Evolutionary conservation across 1,140 invertebrate genomes (phyloP), one percentile per base, ranked within the genome.

Genomic region (Calliphora vicina): DNA sequence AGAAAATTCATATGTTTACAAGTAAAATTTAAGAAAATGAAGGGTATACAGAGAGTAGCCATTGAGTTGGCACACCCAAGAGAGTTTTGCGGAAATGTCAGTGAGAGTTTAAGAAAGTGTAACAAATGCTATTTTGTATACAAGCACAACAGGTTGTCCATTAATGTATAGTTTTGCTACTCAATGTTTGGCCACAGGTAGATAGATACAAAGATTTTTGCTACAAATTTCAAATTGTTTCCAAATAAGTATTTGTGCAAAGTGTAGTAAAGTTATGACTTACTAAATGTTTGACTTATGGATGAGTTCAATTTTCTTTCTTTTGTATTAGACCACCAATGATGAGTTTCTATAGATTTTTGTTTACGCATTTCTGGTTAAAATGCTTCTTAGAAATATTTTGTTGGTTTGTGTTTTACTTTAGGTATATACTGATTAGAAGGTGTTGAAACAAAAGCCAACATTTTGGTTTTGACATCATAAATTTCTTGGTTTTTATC

Each of bases 91-190:
- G 35, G 74, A 45, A 78, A 78, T 78, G 17, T 43, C n/a, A 25
- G 5, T 10, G 9, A 1, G 61, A 67, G 80, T 27, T 71, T 57
- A 81, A 27, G 23, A 71, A 81, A 81, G 26, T 81, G 50, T 13
- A 81, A 81, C 45, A 81, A 81, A 81, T 42, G 29, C 25, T 61
- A 50, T 81, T 81, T 81, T 23, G 43, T 57, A 81, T 23, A 29
- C 80, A 81, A 20, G 26, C 50, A 81, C 25, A 81, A 81, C 45
- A 80, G 78, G 78, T 80, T 61, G 50, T 25, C 78, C 27, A 25
- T 23, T 35, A 10, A 35, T 35, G 35, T 35, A 35, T 35, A 35
- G 0, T 35, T 35, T 35, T 35, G 35, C 35, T 35, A 8, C 10
- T 8, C 5, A 35, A 10, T 35, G 35, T 35, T 35, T 35, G 35